Percentiles rank a stretch among this genome's conserved stretches.
Evolutionary conservation across 1,140 invertebrate species (phyloP).

Genomic region (Wiebesia pumilae): DNA sequence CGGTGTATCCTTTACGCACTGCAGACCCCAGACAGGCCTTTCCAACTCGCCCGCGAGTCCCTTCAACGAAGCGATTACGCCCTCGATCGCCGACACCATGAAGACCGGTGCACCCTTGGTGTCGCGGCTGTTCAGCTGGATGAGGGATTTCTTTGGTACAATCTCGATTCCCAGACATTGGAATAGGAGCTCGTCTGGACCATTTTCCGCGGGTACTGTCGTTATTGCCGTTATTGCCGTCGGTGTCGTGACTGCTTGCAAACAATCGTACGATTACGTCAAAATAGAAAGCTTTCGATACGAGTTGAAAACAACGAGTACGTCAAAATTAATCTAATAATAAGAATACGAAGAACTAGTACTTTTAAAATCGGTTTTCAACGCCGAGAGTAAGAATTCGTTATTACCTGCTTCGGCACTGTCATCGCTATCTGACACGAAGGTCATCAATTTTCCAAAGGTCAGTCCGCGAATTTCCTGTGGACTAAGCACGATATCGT

Average conservation of each 20-base stretch:
- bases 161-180: constrained; percentile 69
- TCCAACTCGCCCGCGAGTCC: constrained; percentile 82
- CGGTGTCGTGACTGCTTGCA: not conserved
- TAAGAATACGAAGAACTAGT: too few species aligned
- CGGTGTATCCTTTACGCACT: constrained; percentile 87
- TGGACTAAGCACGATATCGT: constrained; percentile 90
- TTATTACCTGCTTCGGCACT: constrained; percentile 49
- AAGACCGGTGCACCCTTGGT: constrained; percentile 78
- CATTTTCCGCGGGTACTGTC: constrained; percentile 41
- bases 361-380: not conserved
- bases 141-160: constrained; percentile 80
- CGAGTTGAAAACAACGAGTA: too few species aligned
- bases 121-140: constrained; percentile 78
- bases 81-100: constrained; percentile 94
- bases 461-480: constrained; percentile 91
- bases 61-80: constrained; percentile 82
- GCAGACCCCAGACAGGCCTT: constrained; percentile 90
- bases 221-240: not conserved
- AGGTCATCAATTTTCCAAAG: constrained; percentile 82
- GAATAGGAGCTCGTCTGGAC: constrained; percentile 59
- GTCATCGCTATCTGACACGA: constrained; percentile 74
- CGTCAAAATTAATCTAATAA: too few species aligned
- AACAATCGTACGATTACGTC: not conserved
- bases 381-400: not conserved
- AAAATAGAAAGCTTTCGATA: too few species aligned